These are phyloP conservation scores for Meiosimyza decipiens DNA, from an alignment of 2,888 invertebrate genomes.

Conservation along the genomic window DNA sequence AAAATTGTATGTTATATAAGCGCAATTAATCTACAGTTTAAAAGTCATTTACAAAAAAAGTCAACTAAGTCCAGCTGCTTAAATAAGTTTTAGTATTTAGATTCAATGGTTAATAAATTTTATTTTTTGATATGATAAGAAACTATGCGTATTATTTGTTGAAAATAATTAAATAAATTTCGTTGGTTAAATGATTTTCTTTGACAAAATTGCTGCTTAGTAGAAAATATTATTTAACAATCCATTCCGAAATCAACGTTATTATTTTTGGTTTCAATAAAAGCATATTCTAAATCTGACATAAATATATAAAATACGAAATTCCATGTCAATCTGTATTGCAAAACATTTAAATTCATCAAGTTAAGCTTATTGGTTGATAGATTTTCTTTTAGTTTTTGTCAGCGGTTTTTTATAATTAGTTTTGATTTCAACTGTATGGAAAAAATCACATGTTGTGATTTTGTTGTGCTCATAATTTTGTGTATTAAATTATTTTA, in stretches of 20 bases:
- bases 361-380: neutral
- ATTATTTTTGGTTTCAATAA: too few relatives aligned
- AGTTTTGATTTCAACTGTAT: conserved; percentile 25
- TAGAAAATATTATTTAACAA: too few relatives aligned
- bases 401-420: conserved; percentile 49
- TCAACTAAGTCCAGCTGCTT: too few relatives aligned
- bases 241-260: too few relatives aligned
- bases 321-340: too few relatives aligned
- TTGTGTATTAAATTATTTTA: conserved; percentile 37
- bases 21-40: conserved; percentile 39
- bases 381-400: conserved; percentile 47
- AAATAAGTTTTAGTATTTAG: too few relatives aligned
- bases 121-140: conserved; percentile 34
- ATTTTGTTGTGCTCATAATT: conserved; percentile 20
- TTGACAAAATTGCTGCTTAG: too few relatives aligned
- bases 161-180: too few relatives aligned
- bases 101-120: neutral
- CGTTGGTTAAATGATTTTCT: too few relatives aligned
- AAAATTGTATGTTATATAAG: conserved; percentile 16
- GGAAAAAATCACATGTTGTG: neutral
- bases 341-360: too few relatives aligned
- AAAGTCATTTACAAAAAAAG: conserved; percentile 33
- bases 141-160: conserved; percentile 37
- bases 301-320: too few relatives aligned
- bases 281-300: too few relatives aligned